These are phyloP conservation scores for Bombus pyrosoma DNA, from an alignment of 1,140 invertebrate species.

Conservation along the genomic window DNA sequence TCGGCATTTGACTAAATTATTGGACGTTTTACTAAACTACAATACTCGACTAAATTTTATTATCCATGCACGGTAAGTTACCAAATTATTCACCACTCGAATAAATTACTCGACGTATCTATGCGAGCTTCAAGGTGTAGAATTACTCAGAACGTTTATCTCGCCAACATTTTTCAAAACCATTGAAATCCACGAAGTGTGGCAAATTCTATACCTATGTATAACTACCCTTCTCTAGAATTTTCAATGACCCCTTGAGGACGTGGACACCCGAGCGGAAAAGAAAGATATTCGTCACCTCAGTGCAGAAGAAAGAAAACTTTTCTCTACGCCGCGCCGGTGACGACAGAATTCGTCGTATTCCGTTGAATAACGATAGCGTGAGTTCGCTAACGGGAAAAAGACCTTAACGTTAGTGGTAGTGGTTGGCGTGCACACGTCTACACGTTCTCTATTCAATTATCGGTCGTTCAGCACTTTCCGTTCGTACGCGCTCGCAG, in stretches of 20 bases:
- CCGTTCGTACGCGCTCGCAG: slow-evolving; percentile 49
- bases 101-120: no score
- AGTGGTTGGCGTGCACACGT: slow-evolving; percentile 68
- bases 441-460: slow-evolving; percentile 73
- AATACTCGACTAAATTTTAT: no score
- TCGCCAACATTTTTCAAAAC: no score
- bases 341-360: slow-evolving; percentile 45
- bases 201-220: no score
- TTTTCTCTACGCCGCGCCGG: slow-evolving; percentile 24
- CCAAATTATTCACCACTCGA: no score
- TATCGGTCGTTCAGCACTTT: slow-evolving; percentile 66
- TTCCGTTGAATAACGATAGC: slow-evolving; percentile 66
- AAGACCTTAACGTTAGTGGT: slow-evolving; percentile 58
- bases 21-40: no score
- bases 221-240: slow-evolving; percentile 21
- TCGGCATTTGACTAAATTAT: no score
- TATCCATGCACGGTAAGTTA: no score
- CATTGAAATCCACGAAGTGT: no score
- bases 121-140: no score
- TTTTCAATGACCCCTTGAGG: slow-evolving; percentile 32
- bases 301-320: not conserved
- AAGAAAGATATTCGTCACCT: slow-evolving; percentile 43
- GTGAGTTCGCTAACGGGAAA: slow-evolving; percentile 55
- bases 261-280: slow-evolving; percentile 4
- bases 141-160: no score